These are phyloP conservation scores for Tiliqua scincoides DNA, from an alignment of 2,113 vertebrate species.

Conservation along the genomic window DNA sequence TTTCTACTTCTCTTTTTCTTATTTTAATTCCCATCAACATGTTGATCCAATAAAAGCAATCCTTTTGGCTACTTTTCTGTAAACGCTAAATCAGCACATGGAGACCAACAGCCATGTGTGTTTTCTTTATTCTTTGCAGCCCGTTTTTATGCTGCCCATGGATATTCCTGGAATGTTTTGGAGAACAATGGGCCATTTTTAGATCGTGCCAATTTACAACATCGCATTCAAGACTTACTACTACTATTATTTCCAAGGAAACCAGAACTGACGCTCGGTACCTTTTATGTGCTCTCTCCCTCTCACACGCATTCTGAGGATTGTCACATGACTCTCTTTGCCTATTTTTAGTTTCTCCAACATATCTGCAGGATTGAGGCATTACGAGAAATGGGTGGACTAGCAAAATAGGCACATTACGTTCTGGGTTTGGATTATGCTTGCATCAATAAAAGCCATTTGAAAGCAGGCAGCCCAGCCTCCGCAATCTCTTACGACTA, in stretches of 20 bases:
- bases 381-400: conserved; percentile 60
- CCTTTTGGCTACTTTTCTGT: background rate
- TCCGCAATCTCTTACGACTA: conserved; percentile 22
- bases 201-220: conserved; percentile 36
- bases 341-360: conserved; percentile 76
- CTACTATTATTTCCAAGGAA: conserved; percentile 77
- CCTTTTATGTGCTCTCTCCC: conserved; percentile 74
- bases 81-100: background rate
- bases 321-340: conserved; percentile 68
- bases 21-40: background rate
- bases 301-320: conserved; percentile 50
- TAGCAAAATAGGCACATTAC: conserved; percentile 43
- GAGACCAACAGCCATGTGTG: background rate
- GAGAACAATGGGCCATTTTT: conserved; percentile 41
- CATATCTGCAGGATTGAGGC: conserved; percentile 62
- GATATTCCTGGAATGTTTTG: conserved; percentile 8
- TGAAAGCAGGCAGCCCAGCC: background rate
- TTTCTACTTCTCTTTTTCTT: background rate
- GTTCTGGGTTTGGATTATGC: conserved; percentile 23
- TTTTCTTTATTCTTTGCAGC: conserved; percentile 1
- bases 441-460: conserved; percentile 34
- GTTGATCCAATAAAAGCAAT: conserved; percentile 15
- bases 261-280: conserved; percentile 56
- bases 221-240: conserved; percentile 66
- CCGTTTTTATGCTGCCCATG: conserved; percentile 29